These are phyloP conservation scores for Parazoanthus darwini DNA, from an alignment of 92 coral and sea anemone genomes.

Conservation along the genomic window DNA sequence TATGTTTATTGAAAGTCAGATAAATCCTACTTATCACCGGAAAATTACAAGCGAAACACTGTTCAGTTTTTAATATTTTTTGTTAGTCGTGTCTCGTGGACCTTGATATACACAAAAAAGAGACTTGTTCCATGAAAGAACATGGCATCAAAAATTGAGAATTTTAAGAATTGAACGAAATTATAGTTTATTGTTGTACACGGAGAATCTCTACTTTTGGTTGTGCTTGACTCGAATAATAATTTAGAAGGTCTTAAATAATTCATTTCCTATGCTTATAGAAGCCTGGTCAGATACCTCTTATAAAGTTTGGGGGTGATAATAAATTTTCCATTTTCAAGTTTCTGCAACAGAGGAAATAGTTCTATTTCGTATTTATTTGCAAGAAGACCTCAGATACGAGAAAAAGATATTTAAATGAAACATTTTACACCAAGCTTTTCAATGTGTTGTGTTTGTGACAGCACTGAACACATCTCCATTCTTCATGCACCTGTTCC, in stretches of 20 bases:
- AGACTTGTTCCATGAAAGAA: neutral
- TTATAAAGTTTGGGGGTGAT: neutral
- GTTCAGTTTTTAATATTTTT: neutral
- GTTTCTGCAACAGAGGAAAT: neutral
- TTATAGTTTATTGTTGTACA: neutral
- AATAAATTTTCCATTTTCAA: neutral
- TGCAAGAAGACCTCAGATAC: neutral
- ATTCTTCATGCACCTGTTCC: slow-evolving; percentile 23
- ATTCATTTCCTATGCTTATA: slow-evolving; percentile 13
- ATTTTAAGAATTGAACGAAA: slow-evolving; percentile 1
- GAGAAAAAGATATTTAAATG: neutral
- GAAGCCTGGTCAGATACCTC: neutral
- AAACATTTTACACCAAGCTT: neutral
- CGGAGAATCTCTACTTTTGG: neutral
- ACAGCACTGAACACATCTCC: neutral
- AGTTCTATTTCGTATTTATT: neutral
- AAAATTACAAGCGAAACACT: neutral
- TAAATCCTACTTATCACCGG: neutral
- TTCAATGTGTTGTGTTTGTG: neutral
- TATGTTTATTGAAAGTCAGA: slow-evolving; percentile 11
- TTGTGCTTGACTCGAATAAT: slow-evolving; percentile 24
- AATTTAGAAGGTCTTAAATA: slow-evolving; percentile 1
- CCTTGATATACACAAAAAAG: neutral
- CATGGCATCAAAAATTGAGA: neutral
- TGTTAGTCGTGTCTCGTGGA: neutral